phyloP scores from a whole-genome alignment of 2,888 invertebrate genomes.

The Drosophila diplacantha region DNA sequence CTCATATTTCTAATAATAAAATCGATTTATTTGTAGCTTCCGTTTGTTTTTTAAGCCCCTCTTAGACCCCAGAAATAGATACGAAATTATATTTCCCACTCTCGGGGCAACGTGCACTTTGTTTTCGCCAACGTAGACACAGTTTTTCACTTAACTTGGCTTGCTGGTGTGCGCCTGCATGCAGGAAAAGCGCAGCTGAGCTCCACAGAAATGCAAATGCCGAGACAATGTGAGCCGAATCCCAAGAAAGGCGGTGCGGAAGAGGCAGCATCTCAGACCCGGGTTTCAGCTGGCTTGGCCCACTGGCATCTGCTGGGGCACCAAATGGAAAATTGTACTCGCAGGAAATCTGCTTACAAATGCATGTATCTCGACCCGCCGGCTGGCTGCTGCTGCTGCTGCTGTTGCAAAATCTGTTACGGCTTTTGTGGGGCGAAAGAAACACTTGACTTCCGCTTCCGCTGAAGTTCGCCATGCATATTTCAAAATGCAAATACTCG shows the following conservation, averaged over 20 bases:
- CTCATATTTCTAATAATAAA: not conserved
- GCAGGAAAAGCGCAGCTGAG: slow-evolving; percentile 32
- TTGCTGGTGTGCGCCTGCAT: slow-evolving; percentile 9
- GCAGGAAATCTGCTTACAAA: slow-evolving; percentile 66
- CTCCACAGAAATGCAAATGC: slow-evolving; percentile 66
- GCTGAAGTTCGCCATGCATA: slow-evolving; percentile 46
- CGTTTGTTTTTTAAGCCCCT: not conserved
- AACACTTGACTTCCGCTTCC: slow-evolving; percentile 67
- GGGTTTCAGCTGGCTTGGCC: slow-evolving; percentile 53
- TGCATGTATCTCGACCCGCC: slow-evolving; percentile 44
- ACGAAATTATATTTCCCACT: not conserved
- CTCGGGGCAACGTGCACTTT: slow-evolving; percentile 2
- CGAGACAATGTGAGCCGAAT: slow-evolving; percentile 53
- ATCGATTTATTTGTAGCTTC: not conserved
- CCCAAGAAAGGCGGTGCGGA: slow-evolving; percentile 43
- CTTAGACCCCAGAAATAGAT: not conserved
- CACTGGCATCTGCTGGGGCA: slow-evolving; percentile 63
- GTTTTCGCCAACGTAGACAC: slow-evolving; percentile 19
- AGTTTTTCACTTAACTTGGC: slow-evolving; percentile 35
- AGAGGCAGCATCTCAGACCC: slow-evolving; percentile 19
- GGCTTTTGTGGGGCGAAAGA: slow-evolving; percentile 53
- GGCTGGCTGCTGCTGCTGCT: slow-evolving; percentile 10
- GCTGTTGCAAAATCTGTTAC: slow-evolving; percentile 48
- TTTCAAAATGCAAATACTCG: slow-evolving; percentile 55
- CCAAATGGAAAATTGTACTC: slow-evolving; percentile 61